Conservation (phyloP, 2,113 vertebrate genomes). For the Aspiorhynchus laticeps region DNA sequence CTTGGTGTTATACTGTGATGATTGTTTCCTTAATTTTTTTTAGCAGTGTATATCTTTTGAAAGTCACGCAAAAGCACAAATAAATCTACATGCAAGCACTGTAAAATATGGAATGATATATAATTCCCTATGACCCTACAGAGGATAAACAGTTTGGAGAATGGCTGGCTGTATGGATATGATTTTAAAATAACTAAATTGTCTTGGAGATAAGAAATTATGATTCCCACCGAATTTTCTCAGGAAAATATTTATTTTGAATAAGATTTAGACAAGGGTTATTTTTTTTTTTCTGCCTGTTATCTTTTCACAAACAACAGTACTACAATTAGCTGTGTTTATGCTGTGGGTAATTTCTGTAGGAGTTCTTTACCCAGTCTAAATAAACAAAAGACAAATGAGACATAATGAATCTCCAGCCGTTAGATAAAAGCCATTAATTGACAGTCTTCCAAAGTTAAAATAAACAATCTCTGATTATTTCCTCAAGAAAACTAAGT, state of each 20-base stretch:
- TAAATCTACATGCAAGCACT: too few relatives aligned
- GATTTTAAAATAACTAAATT: background rate
- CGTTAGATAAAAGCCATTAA: slow-evolving; percentile 25
- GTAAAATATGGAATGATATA: too few relatives aligned
- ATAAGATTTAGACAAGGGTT: slow-evolving; percentile 29
- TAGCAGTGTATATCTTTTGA: too few relatives aligned
- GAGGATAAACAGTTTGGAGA: too few relatives aligned
- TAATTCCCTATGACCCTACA: too few relatives aligned
- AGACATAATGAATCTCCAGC: slow-evolving; percentile 24
- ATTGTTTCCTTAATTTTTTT: too few relatives aligned
- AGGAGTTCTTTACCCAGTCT: slow-evolving; percentile 5
- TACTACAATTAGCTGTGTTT: slow-evolving; percentile 32
- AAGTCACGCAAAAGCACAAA: too few relatives aligned
- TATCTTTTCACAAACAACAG: slow-evolving; percentile 29
- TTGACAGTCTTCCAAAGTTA: slow-evolving; percentile 1
- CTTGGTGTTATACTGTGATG: too few relatives aligned
- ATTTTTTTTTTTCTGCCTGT: slow-evolving; percentile 20
- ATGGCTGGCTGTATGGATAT: too few relatives aligned
- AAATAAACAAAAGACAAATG: slow-evolving; percentile 17
- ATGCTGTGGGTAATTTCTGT: slow-evolving; percentile 3
- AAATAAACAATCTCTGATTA: slow-evolving; percentile 41
- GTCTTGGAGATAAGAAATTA: background rate
- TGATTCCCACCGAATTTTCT: background rate
- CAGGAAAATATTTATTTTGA: slow-evolving; percentile 46
- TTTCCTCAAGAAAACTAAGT: background rate